Evolutionary conservation across 1,140 invertebrate genomes (phyloP), one percentile per base, ranked within the genome.

Genomic region (Pararge aegeria): DNA sequence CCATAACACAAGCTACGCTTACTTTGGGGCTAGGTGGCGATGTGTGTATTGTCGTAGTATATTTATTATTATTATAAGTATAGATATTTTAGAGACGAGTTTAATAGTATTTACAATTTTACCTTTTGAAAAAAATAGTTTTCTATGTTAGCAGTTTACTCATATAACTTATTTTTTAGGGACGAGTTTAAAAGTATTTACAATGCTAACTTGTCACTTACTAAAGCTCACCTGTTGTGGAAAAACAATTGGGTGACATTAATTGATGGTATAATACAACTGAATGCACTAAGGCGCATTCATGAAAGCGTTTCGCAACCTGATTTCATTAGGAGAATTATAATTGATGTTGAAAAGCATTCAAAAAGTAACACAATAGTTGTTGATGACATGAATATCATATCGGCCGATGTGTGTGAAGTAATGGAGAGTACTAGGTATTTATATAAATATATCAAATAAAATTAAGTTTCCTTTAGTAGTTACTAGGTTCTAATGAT

Each of bases 221-320:
- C 63, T 2, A 44, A 66, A 55, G 77, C 70, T n/a, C 44, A 68
- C 19, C 30, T 80, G 21, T 15, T 54, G 10, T 80, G 72, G 74
- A 54, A 61, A 34, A 51, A 69, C 16, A 77, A 80, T 44, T 80
- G 77, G 77, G 70, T 77, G 0, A 75, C 77, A 9, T 30, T 73
- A 0, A 54, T 80, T 0, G 74, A 80, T 48, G 72, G 67, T 9
- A 57, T 80, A 38, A 27, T 80, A 0, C 77, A 80, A 56, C 27
- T 80, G 7, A 56, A 72, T 5, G 24, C 56, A 9, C 30, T 80
- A 0, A 64, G 56, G 19, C 44, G 63, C 24, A 21, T 15, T 12
- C 64, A 71, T 20, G 55, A 66, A 1, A 57, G 46, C 0, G 52
- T 77, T 1, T 69, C 66, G 2, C 53, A 62, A 50, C 72, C 64